Base-by-base conservation (phyloP, 2,797 vertebrate genomes). In the Hemitrygon akajei region DNA sequence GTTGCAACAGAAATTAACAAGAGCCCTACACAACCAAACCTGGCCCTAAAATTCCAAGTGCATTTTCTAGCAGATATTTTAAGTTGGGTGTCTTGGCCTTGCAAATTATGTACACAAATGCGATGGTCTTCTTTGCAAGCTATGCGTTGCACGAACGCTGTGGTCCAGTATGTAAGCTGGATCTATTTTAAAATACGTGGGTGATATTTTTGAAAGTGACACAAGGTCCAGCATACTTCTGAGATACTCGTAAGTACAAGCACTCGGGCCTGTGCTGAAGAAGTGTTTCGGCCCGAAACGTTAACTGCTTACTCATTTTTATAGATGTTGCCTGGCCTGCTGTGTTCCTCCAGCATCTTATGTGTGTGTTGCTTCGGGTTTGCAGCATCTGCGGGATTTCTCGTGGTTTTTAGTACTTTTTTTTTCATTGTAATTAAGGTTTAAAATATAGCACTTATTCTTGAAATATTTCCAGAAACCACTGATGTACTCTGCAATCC, bases 1-100 rank as follows among this genome's bases (percentile, higher is more conserved):
- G 47, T 93, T 93, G 73, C 71, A 76, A 56, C 58, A 71, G 25
- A 76, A 75, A 93, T 93, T 93, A 91, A 71, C 89, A 22, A 9
- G n/a, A 71, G 58, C 30, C 63, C 18, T 60, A 91, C 84, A 87
- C 87, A 71, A 34, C 69, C 7, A 30, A 14, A 60, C 34, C 69
- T 71, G 66, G 40, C 22, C 40, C 89, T 40, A 30, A 75, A 93
- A 93, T 25, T 18, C 37, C 40, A 56, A 76, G 37, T 93, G 27
- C 37, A 76, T 56, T n/a, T 93, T 76, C 56, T 12, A 76, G 91
- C 27, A 76, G 40, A 60, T 20, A 18, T 37, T 60, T 86, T 27
- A 86, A 86, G 82, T 5, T 86, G 47, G 12, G 4, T 60, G 16
- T n/a, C 82, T n/a, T 37, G 60, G 11, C 3, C 60, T 20, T 34